Evolutionary conservation across 92 coral and sea anemone genomes (phyloP), one percentile per base, ranked within the genome.

Genomic region (Palythoa grandis): DNA sequence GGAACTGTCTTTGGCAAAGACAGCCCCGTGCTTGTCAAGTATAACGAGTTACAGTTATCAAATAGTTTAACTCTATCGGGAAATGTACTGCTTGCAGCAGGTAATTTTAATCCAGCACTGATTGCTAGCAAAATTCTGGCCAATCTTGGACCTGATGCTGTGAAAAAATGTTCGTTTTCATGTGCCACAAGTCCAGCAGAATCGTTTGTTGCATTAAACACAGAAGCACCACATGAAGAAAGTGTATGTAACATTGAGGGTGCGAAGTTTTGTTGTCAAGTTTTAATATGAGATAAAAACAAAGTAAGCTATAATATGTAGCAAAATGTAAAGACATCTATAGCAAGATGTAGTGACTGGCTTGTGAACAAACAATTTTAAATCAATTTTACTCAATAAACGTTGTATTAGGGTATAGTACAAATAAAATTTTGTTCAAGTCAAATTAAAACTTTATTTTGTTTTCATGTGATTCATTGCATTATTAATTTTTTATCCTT

Each of bases 1-100:
- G 99, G 97, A 52, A 84, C 95, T 56, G 92, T 93, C 43, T 86
- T 94, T 65, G 99, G 98, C 13, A 65, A 86, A 43, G 92, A 83
- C 77, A 79, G 79, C 5, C 98, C 98, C 15, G 93, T 87, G 67
- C 94, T 97, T 22, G 74, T 92, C 79, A 90, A 94, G 78, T 90
- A 90, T 84, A 89, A 90, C 58, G 74, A 90, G 63, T 70, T 88
- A 47, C 82, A 52, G 74, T 97, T 97, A 82, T 79, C 91, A 85
- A 90, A 93, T 56, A 90, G 93, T 10, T 94, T 97, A 3, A 88
- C 92, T 35, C 90, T 97, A 24, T 48, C 88, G 19, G 95, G 82
- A 72, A 93, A 90, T 72, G 79, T 94, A 13, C 74, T 73, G 57
- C 65, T 94, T n/a, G 78, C 86, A 7, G 75, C 80, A 29, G 76